These are phyloP conservation scores for Himalopsyche anomala DNA, from an alignment of 2,888 invertebrate species.

Conservation along the genomic window DNA sequence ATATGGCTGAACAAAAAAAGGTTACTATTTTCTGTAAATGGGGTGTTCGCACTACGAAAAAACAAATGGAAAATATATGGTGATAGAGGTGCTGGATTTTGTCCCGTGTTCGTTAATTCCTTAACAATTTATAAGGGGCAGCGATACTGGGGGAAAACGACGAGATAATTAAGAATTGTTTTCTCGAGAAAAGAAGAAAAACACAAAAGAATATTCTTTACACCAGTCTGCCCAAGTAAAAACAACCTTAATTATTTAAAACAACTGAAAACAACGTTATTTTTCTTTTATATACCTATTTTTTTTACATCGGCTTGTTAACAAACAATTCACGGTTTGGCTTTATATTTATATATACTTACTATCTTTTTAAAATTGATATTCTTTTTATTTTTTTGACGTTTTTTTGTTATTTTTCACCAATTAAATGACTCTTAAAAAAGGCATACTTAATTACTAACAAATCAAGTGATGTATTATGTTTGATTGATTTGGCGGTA, in stretches of 20 bases:
- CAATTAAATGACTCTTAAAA: too few relatives aligned
- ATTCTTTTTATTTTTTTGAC: too few relatives aligned
- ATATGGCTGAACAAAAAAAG: neutral
- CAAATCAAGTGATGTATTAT: too few relatives aligned
- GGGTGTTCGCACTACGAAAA: neutral
- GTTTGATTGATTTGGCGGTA: too few relatives aligned
- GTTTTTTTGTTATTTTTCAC: too few relatives aligned
- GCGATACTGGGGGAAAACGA: slow-evolving; percentile 23
- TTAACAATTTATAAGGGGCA: slow-evolving; percentile 48
- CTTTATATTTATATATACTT: too few relatives aligned
- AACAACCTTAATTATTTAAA: slow-evolving; percentile 24
- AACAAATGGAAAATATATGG: slow-evolving; percentile 41
- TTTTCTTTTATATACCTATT: neutral
- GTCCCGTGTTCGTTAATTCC: slow-evolving; percentile 48
- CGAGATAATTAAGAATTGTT: slow-evolving; percentile 54
- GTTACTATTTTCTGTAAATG: neutral
- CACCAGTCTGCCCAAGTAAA: neutral
- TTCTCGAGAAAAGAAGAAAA: slow-evolving; percentile 36
- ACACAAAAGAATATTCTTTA: neutral
- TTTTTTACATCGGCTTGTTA: too few relatives aligned
- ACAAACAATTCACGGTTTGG: too few relatives aligned
- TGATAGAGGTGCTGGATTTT: slow-evolving; percentile 44
- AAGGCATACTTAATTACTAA: too few relatives aligned
- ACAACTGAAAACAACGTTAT: neutral
- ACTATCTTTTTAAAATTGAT: too few relatives aligned